These are phyloP conservation scores for Ecliptopera silaceata DNA, from an alignment of 2,888 invertebrate genomes.

Conservation along the genomic window DNA sequence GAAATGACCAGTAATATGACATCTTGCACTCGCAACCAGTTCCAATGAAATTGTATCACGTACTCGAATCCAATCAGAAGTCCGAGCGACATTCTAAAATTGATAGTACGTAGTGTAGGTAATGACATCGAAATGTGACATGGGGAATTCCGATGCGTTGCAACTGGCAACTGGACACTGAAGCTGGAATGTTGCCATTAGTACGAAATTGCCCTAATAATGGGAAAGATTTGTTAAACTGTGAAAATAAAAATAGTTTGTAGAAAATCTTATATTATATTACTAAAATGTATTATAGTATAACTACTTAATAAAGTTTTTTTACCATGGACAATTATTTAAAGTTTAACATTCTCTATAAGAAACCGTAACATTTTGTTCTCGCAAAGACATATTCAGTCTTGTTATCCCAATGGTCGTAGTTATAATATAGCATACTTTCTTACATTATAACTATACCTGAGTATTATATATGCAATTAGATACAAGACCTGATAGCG, in stretches of 20 bases:
- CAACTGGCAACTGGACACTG: background rate
- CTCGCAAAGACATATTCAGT: too few relatives aligned
- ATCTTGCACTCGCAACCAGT: slow-evolving; percentile 41
- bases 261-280: too few relatives aligned
- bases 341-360: too few relatives aligned
- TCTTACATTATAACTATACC: background rate
- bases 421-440: too few relatives aligned
- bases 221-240: too few relatives aligned
- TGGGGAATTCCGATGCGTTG: slow-evolving; percentile 20
- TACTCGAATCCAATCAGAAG: slow-evolving; percentile 46
- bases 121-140: slow-evolving; percentile 19
- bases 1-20: slow-evolving; percentile 43
- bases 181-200: slow-evolving; percentile 13
- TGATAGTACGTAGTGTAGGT: slow-evolving; percentile 19
- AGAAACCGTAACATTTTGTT: too few relatives aligned
- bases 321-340: too few relatives aligned
- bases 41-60: slow-evolving; percentile 52
- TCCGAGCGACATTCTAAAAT: slow-evolving; percentile 35
- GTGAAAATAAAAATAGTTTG: too few relatives aligned
- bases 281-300: too few relatives aligned
- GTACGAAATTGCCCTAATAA: background rate
- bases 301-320: too few relatives aligned
- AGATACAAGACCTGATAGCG: slow-evolving; percentile 20
- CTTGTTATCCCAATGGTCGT: too few relatives aligned
- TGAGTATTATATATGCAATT: slow-evolving; percentile 16